Base-by-base conservation (phyloP, 1,140 invertebrate species). In the Bradynema listronoti region DNA sequence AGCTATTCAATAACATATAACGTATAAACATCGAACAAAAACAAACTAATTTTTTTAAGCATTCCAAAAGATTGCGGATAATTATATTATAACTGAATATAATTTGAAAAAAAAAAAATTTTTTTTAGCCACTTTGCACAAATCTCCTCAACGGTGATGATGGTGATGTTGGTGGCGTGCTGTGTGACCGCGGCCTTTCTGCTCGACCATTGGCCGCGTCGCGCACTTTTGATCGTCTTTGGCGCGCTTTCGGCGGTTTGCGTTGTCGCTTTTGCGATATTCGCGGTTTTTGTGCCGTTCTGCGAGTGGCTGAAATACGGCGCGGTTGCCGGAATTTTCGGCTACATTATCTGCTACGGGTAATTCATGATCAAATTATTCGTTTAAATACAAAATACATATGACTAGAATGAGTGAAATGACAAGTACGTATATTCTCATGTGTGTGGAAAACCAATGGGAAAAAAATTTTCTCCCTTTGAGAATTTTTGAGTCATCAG, bases 91-190 rank as follows among this genome's bases (percentile, higher is more conserved):
- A n/a, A n/a, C n/a, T 47, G 46, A 47, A 25, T n/a, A 11, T 47
- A 47, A 47, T 9, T 16, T 9, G 46, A 9, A 11, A n/a, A 9
- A 1, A 24, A 57, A 53, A 2, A 27, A 19, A 61, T 53, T 2
- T 27, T 14, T 58, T 72, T 59, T 29, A 72, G 69, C 14, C 25
- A 36, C 7, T 49, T 59, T 22, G 64, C 69, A 27, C 71, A 74
- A 55, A 33, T 63, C 33, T 66, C 58, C 16, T 73, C 72, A 4
- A 46, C 73, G n/a, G 25, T 72, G 9, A 58, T 78, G n/a, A 77
- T 78, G 71, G 56, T 73, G 7, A 46, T 56, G 22, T 34, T 73
- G 16, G 53, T 61, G 1, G 36, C 75, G 42, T 51, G 47, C 16
- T 72, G 68, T 27, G 39, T 75, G 6, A 42, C 73, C 16, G 68